Conservation (phyloP, 2,797 vertebrate species). For the Pangasius mekongensis region DNA sequence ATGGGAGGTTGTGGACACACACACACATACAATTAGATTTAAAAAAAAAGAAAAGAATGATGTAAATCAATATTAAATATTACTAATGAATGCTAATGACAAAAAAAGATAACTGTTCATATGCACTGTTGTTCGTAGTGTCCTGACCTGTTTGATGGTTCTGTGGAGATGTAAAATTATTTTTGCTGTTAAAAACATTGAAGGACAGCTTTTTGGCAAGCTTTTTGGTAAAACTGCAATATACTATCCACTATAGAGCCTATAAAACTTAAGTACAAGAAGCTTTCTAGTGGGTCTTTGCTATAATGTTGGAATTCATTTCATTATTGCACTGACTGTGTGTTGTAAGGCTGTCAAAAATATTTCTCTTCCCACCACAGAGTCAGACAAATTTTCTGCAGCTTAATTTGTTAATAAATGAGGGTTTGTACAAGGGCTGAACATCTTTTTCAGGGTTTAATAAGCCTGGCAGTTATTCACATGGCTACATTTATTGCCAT, state of each 20-base stretch:
- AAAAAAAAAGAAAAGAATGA: not conserved
- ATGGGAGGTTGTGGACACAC: slow-evolving; percentile 32
- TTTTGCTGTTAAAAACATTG: not conserved
- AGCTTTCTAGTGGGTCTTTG: slow-evolving; percentile 40
- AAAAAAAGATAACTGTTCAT: not conserved
- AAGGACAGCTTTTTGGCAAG: slow-evolving; percentile 62
- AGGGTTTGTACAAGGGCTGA: slow-evolving; percentile 3
- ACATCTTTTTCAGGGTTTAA: slow-evolving; percentile 27
- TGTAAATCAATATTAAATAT: slow-evolving; percentile 12
- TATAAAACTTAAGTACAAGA: slow-evolving; percentile 64
- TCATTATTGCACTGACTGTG: slow-evolving; percentile 64
- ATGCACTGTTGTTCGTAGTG: not conserved
- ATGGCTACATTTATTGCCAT: slow-evolving; percentile 33
- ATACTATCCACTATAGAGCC: slow-evolving; percentile 57
- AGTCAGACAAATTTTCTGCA: slow-evolving; percentile 49
- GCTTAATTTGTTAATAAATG: slow-evolving; percentile 58
- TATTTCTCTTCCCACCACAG: slow-evolving; percentile 43
- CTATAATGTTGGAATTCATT: slow-evolving; percentile 57
- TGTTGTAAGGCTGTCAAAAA: slow-evolving; percentile 63
- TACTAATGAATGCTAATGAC: not conserved
- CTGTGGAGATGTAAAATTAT: not conserved
- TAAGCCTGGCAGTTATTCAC: slow-evolving; percentile 32
- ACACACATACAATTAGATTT: slow-evolving; percentile 19
- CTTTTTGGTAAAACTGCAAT: slow-evolving; percentile 19
- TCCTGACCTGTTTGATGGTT: not conserved